phyloP scores from a whole-genome alignment of 2,113 vertebrate species.

The Recurvirostra avosetta region DNA sequence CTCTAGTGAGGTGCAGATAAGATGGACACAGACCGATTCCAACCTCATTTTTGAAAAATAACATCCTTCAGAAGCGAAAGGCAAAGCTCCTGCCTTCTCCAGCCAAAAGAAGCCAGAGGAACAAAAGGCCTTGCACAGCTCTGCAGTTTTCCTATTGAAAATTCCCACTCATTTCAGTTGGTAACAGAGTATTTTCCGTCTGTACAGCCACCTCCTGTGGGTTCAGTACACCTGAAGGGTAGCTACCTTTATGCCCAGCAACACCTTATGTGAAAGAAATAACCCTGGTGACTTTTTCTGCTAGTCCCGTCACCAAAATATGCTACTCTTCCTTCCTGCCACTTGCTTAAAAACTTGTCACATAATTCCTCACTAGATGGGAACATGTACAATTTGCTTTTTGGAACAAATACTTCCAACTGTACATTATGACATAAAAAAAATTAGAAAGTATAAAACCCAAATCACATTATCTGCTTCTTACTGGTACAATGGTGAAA shows the following conservation, averaged over 20 bases:
- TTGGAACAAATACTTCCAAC: background rate
- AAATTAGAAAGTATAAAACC: background rate
- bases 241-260: background rate
- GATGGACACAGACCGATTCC: background rate
- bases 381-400: background rate
- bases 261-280: background rate
- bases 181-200: background rate
- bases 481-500: background rate
- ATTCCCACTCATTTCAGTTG: background rate
- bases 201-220: background rate
- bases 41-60: background rate
- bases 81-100: background rate
- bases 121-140: background rate
- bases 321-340: background rate
- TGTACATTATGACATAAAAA: too few relatives aligned
- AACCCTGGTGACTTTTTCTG: background rate
- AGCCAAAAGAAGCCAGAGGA: background rate
- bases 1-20: background rate
- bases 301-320: background rate
- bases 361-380: background rate
- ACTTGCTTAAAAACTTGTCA: background rate
- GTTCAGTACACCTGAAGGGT: background rate
- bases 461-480: background rate
- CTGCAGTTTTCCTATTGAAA: accelerated
- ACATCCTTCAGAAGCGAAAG: accelerated